Percentiles rank a stretch among this genome's conserved stretches.
These are phyloP conservation scores for Andrena dorsata DNA, from an alignment of 2,888 invertebrate species.

Conservation along the genomic window DNA sequence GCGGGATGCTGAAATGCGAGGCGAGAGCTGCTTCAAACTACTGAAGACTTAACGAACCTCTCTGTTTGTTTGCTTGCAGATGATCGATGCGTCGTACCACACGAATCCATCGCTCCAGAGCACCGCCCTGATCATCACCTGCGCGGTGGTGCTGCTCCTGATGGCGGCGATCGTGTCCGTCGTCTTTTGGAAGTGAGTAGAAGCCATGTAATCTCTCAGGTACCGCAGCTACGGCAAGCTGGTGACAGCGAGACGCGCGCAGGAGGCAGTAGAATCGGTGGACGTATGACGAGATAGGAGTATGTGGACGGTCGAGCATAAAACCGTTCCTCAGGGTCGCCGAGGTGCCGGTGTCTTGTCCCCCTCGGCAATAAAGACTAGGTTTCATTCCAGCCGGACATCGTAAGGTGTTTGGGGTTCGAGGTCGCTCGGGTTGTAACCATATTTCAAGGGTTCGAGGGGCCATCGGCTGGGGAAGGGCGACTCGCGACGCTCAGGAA, in stretches of 20 bases:
- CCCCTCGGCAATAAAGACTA: slow-evolving; percentile 59
- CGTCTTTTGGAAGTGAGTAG: slow-evolving; percentile 95
- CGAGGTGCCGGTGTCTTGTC: slow-evolving; percentile 13
- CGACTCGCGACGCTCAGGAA: slow-evolving; percentile 5
- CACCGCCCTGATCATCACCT: slow-evolving; percentile 93
- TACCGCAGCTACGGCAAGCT: no score
- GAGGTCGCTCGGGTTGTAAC: slow-evolving; percentile 63
- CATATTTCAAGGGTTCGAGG: slow-evolving; percentile 69
- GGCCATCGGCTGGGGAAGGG: slow-evolving; percentile 35
- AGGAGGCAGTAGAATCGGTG: not conserved
- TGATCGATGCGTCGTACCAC: slow-evolving; percentile 95
- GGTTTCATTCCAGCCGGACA: slow-evolving; percentile 64
- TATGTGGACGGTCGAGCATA: slow-evolving; percentile 22
- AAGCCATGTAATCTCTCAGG: not conserved
- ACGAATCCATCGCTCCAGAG: slow-evolving; percentile 94
- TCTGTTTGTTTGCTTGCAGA: slow-evolving; percentile 90
- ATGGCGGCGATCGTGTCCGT: slow-evolving; percentile 93
- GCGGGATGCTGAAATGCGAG: not conserved
- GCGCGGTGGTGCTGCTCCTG: slow-evolving; percentile 91
- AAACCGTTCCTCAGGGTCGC: slow-evolving; percentile 45
- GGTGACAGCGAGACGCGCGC: no score
- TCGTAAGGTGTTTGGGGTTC: slow-evolving; percentile 60
- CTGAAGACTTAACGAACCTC: slow-evolving; percentile 48
- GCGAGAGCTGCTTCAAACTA: not conserved
- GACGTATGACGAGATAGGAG: not conserved